phyloP scores from a whole-genome alignment of 2,797 vertebrate species.

The Microctenopoma lineatum region DNA sequence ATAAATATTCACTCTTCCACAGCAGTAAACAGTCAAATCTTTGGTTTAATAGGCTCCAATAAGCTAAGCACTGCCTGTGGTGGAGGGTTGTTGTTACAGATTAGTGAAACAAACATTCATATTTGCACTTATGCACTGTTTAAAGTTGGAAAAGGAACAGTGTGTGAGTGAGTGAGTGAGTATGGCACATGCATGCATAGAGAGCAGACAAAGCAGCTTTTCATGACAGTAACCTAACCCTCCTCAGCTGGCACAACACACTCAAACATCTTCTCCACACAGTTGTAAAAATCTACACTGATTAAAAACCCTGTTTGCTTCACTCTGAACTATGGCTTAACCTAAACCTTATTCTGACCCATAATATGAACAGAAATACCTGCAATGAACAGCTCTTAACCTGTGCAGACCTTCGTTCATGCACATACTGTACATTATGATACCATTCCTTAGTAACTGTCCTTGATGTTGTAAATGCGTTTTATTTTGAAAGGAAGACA shows the following conservation, averaged over 20 bases:
- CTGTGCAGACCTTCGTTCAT: background rate
- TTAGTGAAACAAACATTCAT: too few species aligned
- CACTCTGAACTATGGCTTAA: slow-evolving; percentile 19
- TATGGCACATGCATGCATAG: slow-evolving; percentile 14
- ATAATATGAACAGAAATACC: background rate
- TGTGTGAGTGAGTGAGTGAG: slow-evolving; percentile 10
- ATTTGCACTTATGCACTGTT: background rate
- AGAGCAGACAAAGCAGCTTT: slow-evolving; percentile 68
- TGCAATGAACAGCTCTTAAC: background rate
- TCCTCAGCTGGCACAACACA: slow-evolving; percentile 64
- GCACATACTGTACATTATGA: background rate
- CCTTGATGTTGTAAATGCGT: background rate
- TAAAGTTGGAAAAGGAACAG: background rate
- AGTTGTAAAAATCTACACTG: slow-evolving; percentile 35
- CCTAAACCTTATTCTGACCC: slow-evolving; percentile 11
- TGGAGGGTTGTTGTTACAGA: too few species aligned
- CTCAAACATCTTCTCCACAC: slow-evolving; percentile 22
- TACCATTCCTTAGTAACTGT: background rate
- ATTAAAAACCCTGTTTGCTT: slow-evolving; percentile 29
- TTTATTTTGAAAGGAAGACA: background rate
- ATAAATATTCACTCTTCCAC: background rate
- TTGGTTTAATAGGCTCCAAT: background rate
- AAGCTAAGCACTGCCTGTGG: too few species aligned
- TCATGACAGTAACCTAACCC: slow-evolving; percentile 74
- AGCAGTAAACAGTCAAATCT: background rate